Percentiles rank a stretch among this genome's conserved stretches.
phyloP scores from a whole-genome alignment of 92 coral and sea anemone genomes.

The Blastomussa wellsi region DNA sequence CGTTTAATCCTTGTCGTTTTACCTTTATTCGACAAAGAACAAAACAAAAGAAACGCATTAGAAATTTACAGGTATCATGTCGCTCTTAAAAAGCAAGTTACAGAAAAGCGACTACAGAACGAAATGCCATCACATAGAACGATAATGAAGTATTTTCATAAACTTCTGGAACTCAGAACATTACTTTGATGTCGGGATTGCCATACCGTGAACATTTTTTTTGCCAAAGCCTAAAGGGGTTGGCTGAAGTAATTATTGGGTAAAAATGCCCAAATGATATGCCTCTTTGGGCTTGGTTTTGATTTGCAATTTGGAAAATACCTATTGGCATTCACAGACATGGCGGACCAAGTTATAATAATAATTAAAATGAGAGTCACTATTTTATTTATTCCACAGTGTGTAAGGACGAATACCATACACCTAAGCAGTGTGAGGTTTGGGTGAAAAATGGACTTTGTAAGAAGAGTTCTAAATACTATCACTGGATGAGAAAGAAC shows the following conservation, averaged over 20 bases:
- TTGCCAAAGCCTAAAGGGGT: not conserved
- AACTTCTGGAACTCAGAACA: too few relatives aligned
- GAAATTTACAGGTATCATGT: too few relatives aligned
- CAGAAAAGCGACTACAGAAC: too few relatives aligned
- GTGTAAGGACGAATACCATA: constrained; percentile 10
- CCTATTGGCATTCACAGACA: not conserved
- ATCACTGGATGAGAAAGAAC: constrained; percentile 56
- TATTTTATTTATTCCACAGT: not conserved
- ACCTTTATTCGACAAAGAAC: too few relatives aligned
- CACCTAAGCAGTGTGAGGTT: constrained; percentile 19
- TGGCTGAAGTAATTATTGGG: not conserved
- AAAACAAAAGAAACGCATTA: too few relatives aligned
- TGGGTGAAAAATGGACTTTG: constrained; percentile 76
- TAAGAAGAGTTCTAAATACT: constrained; percentile 22
- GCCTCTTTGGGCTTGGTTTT: not conserved
- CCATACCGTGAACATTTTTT: too few relatives aligned
- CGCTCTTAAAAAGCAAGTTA: too few relatives aligned
- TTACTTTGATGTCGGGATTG: not conserved
- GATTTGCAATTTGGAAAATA: not conserved
- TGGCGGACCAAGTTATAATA: too few relatives aligned
- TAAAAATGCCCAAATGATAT: not conserved
- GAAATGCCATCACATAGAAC: too few relatives aligned
- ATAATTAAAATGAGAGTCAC: too few relatives aligned
- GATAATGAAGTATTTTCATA: too few relatives aligned
- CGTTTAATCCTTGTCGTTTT: too few relatives aligned